Evolutionary conservation across 2,888 invertebrate species (phyloP).

Genomic region (Polietes domitor): DNA sequence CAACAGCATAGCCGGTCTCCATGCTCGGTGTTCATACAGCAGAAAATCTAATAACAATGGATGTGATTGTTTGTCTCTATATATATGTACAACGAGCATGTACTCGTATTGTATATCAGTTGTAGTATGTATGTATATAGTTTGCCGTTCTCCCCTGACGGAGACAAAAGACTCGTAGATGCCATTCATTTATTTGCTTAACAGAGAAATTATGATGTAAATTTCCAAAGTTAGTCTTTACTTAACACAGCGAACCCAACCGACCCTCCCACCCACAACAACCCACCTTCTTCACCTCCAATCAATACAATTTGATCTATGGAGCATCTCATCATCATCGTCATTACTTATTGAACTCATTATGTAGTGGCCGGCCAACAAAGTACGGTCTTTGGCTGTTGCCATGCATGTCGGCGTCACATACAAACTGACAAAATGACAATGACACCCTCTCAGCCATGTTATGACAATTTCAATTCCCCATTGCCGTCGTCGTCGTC

Average conservation of each 20-base stretch:
- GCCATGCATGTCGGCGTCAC: neutral
- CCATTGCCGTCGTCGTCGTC: neutral
- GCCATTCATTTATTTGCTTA: conserved; percentile 27
- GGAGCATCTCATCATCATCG: neutral
- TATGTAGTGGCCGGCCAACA: neutral
- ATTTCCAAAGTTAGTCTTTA: conserved; percentile 8
- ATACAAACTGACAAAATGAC: conserved; percentile 18
- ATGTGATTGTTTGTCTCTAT: neutral
- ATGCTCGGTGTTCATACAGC: neutral
- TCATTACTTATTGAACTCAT: conserved; percentile 20
- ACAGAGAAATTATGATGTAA: conserved; percentile 28
- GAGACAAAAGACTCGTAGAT: conserved; percentile 11
- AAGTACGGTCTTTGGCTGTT: neutral
- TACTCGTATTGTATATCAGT: neutral
- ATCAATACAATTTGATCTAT: neutral
- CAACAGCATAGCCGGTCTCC: neutral
- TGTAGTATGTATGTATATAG: neutral
- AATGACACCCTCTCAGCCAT: conserved; percentile 30
- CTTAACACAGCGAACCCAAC: neutral
- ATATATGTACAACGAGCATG: neutral
- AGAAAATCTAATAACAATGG: conserved; percentile 23
- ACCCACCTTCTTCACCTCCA: neutral
- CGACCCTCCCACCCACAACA: neutral
- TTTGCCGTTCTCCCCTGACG: neutral
- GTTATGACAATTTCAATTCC: conserved; percentile 5